Base-by-base conservation (phyloP, 2,113 vertebrate species). In the Paralichthys olivaceus region DNA sequence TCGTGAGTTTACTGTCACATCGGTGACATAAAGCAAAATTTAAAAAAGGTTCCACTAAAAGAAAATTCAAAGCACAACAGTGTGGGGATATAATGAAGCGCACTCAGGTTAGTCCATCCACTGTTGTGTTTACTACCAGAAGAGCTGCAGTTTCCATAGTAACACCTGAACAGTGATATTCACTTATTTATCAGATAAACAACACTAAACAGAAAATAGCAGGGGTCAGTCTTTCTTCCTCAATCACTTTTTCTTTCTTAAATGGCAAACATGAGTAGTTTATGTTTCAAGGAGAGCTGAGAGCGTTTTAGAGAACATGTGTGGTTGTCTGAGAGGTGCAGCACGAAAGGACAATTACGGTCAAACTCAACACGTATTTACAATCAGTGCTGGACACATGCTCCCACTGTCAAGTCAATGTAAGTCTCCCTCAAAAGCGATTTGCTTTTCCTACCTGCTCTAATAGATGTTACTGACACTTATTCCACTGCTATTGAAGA, bases 121-220 rank as follows among this genome's bases (percentile, higher is more conserved):
- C 37, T 47, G 25, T 17, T 29, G 13, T n/a, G 28, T 53, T 28
- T 64, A 32, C 23, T 7, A 65, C 45, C 14, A 75, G 37, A 43
- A 28, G 45, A 45, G 25, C 8, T 47, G 25, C 62, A 49, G 72
- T 67, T 67, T 75, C 63, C 73, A 75, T 75, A 40, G 63, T 11
- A 59, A 75, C 72, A 53, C 22, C 34, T 5, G 15, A 6, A 29
- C 55, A 19, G 43, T 6, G 5, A 47, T 47, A 19, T 47, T 47
- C 43, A 47, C 14, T 47, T 19, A 47, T 19, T 47, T 19, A 47
- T 47, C 17, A 19, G 17, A 47, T 47, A 47, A 47, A 47, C 43
- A 47, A 47, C 15, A 47, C 5, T 17, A 54, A 40, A 25, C 20
- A 43, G 49, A 17, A 1, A 54, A 4, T 28, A 67, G 19, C 17